These are phyloP conservation scores for Diarsia rubi DNA, from an alignment of 2,888 invertebrate species.

Conservation along the genomic window DNA sequence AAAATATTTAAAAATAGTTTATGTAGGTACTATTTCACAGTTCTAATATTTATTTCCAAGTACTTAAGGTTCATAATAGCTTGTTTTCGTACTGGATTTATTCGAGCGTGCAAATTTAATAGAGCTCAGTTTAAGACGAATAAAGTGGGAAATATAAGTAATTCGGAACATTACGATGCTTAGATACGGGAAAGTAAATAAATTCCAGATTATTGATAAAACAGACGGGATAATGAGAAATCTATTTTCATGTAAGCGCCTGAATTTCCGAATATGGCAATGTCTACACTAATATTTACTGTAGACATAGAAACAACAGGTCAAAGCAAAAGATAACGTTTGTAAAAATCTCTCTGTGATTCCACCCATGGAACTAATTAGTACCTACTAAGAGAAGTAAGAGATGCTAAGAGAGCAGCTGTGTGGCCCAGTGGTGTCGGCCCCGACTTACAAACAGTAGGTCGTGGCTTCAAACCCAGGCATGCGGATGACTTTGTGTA, in stretches of 20 bases:
- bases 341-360: neutral
- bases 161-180: conserved; percentile 35
- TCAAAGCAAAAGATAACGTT: no score
- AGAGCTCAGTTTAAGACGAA: conserved; percentile 28
- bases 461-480: no score
- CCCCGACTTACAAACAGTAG: no score
- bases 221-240: neutral
- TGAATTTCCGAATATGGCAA: conserved; percentile 4
- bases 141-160: conserved; percentile 47
- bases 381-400: neutral
- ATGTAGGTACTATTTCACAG: conserved; percentile 5
- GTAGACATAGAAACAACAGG: neutral
- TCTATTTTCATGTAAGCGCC: conserved; percentile 10
- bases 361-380: neutral
- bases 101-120: conserved; percentile 63
- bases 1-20: conserved; percentile 27
- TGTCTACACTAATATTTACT: neutral
- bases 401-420: no score
- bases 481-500: no score
- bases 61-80: conserved; percentile 19
- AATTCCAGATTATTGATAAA: conserved; percentile 16
- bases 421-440: no score
- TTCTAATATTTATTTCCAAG: conserved; percentile 6
- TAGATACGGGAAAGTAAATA: conserved; percentile 28
- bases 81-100: conserved; percentile 30